These are phyloP conservation scores for Coremacera marginata DNA, from an alignment of 2,888 invertebrate species.

Conservation along the genomic window DNA sequence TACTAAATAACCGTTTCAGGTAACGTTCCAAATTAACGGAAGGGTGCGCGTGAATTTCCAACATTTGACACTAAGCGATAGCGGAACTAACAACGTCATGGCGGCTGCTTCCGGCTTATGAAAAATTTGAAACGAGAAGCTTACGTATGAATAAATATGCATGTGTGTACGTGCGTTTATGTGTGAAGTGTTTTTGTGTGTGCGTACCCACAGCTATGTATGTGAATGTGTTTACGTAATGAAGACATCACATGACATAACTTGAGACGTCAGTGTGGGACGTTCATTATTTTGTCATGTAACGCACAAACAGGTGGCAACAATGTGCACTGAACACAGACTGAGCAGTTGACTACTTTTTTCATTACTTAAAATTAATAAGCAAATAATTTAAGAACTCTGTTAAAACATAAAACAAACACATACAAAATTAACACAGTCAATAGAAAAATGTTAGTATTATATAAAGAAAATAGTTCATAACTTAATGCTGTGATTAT, in stretches of 20 bases:
- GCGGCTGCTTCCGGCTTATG: constrained; percentile 21
- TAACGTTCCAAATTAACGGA: background rate
- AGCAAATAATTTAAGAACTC: background rate
- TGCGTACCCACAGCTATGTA: background rate
- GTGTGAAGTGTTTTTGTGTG: background rate
- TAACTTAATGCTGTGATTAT: background rate
- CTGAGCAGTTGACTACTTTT: background rate
- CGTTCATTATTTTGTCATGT: background rate
- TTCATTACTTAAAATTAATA: background rate
- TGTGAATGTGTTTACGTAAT: background rate
- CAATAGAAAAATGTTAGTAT: background rate
- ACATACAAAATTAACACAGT: no score
- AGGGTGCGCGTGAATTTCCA: constrained; percentile 22
- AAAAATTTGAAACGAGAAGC: background rate
- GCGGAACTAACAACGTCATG: constrained; percentile 29
- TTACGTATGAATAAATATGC: background rate
- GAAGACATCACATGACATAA: constrained; percentile 3
- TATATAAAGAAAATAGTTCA: background rate
- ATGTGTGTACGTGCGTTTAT: background rate
- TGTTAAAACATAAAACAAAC: no score
- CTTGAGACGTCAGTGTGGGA: background rate
- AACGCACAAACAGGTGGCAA: background rate
- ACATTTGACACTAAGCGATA: constrained; percentile 26
- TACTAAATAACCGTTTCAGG: background rate
- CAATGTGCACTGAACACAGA: background rate